phyloP scores from a whole-genome alignment of 2,888 invertebrate species.

The Caenorhabditis sp. region DNA sequence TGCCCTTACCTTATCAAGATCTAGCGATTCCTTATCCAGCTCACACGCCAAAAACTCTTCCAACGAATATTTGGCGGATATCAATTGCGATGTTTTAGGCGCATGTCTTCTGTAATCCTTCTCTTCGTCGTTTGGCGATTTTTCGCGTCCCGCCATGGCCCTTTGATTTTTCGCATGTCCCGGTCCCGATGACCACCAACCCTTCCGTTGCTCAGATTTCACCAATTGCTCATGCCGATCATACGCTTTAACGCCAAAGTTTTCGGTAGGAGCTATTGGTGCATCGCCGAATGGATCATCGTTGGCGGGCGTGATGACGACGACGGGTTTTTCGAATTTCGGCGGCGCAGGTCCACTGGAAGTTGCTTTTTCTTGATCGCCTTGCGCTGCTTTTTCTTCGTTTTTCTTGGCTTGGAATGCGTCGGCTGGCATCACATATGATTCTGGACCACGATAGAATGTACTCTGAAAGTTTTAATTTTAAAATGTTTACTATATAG shows the following conservation, averaged over 20 bases:
- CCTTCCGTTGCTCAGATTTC: slow-evolving; percentile 1
- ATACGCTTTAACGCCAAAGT: slow-evolving; percentile 43
- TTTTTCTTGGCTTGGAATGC: slow-evolving; percentile 14
- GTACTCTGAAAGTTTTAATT: background rate
- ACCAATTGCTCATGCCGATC: slow-evolving; percentile 8
- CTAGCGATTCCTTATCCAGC: background rate
- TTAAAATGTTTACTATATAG: background rate
- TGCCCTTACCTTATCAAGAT: background rate
- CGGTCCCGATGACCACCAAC: slow-evolving; percentile 33
- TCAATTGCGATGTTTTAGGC: background rate
- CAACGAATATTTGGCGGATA: background rate
- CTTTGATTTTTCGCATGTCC: background rate
- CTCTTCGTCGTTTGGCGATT: too few species aligned
- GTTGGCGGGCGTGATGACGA: slow-evolving; percentile 44
- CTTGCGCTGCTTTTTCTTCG: background rate
- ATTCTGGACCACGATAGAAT: slow-evolving; percentile 24
- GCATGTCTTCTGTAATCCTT: background rate
- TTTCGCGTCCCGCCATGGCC: background rate
- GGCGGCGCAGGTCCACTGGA: slow-evolving; percentile 6
- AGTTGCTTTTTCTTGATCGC: background rate
- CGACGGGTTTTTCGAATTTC: slow-evolving; percentile 28
- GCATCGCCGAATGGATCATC: slow-evolving; percentile 56
- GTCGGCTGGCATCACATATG: slow-evolving; percentile 25
- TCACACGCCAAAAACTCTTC: background rate
- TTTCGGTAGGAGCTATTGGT: slow-evolving; percentile 39